Evolutionary conservation across 2,888 invertebrate species (phyloP).

Genomic region (Hipparchia sbordonii): DNA sequence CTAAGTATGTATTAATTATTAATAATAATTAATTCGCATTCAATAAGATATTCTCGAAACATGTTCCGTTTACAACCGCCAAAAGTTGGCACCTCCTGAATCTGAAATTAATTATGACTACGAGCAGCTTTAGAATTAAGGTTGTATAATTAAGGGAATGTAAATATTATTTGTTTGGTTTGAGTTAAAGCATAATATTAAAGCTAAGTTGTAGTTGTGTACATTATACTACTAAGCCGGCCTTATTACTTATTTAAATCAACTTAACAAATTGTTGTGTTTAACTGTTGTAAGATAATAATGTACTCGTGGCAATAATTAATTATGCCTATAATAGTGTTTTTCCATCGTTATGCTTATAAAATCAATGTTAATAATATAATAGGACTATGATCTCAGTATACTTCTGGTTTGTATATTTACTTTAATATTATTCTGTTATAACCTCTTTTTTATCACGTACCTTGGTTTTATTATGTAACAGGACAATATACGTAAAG

Average conservation of each 20-base stretch:
- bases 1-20: background rate
- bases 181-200: background rate
- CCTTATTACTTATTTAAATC: conserved; percentile 39
- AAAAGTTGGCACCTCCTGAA: background rate
- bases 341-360: conserved; percentile 22
- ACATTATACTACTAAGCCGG: conserved; percentile 32
- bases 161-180: conserved; percentile 17
- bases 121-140: background rate
- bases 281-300: conserved; percentile 32
- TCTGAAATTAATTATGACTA: background rate
- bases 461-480: background rate
- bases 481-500: no score
- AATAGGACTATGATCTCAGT: conserved; percentile 35
- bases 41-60: background rate
- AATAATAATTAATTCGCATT: background rate
- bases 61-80: background rate
- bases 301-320: conserved; percentile 32
- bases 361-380: conserved; percentile 13
- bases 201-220: conserved; percentile 19
- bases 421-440: background rate
- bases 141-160: background rate
- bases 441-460: background rate
- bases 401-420: conserved; percentile 23
- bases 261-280: conserved; percentile 32
- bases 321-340: conserved; percentile 30